Evolutionary conservation across 2,888 invertebrate species (phyloP).

Genomic region (Habroteleia sp.): DNA sequence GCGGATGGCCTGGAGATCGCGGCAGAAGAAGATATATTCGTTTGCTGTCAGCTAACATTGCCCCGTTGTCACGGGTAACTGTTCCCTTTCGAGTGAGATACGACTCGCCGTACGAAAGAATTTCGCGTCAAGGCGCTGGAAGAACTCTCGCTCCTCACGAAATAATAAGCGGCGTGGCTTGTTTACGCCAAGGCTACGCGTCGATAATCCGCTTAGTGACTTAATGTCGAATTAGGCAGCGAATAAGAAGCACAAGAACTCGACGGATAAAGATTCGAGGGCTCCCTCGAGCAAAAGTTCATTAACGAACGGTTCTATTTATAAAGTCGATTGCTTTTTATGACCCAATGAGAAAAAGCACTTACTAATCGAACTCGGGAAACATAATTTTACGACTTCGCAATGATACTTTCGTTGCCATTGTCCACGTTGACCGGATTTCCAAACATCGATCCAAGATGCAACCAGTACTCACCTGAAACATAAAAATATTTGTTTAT

Average conservation of each 20-base stretch:
- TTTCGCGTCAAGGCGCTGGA: slow-evolving; percentile 57
- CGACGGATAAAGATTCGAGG: slow-evolving; percentile 30
- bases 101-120: slow-evolving; percentile 54
- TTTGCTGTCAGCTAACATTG: slow-evolving; percentile 57
- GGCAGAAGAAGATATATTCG: slow-evolving; percentile 57
- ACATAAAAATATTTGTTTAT: slow-evolving; percentile 27
- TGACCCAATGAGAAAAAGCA: not conserved
- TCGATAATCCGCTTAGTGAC: slow-evolving; percentile 66
- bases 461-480: slow-evolving; percentile 42
- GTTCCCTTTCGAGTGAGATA: slow-evolving; percentile 54
- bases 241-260: slow-evolving; percentile 42
- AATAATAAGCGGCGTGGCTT: slow-evolving; percentile 63
- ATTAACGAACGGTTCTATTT: slow-evolving; percentile 46
- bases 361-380: not conserved
- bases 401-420: not conserved
- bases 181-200: slow-evolving; percentile 66
- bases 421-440: slow-evolving; percentile 1
- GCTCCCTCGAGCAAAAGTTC: slow-evolving; percentile 33
- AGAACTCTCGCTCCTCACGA: slow-evolving; percentile 58
- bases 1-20: slow-evolving; percentile 30
- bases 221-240: slow-evolving; percentile 64
- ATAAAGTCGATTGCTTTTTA: slow-evolving; percentile 24
- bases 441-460: slow-evolving; percentile 23
- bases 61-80: slow-evolving; percentile 54
- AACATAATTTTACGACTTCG: slow-evolving; percentile 5